Percentiles rank a stretch among this genome's conserved stretches.
phyloP scores from a whole-genome alignment of 1,140 invertebrate genomes.

The Drosophila tani region DNA sequence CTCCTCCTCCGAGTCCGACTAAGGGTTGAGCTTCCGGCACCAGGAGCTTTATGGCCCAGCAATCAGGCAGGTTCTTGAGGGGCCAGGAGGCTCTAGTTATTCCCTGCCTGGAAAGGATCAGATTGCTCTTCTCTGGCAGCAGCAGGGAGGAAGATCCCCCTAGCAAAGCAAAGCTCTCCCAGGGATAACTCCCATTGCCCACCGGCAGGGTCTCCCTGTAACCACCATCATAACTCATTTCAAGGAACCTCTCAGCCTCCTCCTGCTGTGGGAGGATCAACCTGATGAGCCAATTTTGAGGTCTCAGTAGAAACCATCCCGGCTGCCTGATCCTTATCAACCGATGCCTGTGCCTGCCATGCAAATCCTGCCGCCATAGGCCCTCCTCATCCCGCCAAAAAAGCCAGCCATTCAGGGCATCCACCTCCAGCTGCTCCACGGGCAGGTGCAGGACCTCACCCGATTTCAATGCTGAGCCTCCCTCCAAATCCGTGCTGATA shows the following conservation, averaged over 20 bases:
- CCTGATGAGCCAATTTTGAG: slow-evolving; percentile 90
- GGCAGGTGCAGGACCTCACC: not conserved
- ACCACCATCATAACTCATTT: slow-evolving; percentile 89
- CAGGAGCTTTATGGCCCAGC: slow-evolving; percentile 36
- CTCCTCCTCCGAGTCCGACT: slow-evolving; percentile 88
- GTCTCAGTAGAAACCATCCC: slow-evolving; percentile 92
- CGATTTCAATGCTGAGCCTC: not conserved
- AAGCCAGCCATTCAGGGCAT: slow-evolving; percentile 96
- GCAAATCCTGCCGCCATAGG: slow-evolving; percentile 92
- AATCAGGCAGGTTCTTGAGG: slow-evolving; percentile 67
- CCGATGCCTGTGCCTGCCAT: slow-evolving; percentile 45
- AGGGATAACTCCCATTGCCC: not conserved
- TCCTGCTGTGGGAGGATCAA: slow-evolving; percentile 90
- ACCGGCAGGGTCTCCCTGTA: not conserved
- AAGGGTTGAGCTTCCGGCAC: slow-evolving; percentile 87
- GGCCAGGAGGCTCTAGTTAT: slow-evolving; percentile 85
- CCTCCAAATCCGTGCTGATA: slow-evolving; percentile 31
- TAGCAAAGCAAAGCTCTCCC: slow-evolving; percentile 45
- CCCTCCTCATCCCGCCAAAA: slow-evolving; percentile 90
- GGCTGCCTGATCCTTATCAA: slow-evolving; percentile 30
- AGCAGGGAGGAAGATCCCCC: not conserved
- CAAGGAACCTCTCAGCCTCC: slow-evolving; percentile 90
- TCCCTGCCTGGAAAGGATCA: slow-evolving; percentile 86
- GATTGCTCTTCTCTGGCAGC: slow-evolving; percentile 88
- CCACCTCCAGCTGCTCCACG: slow-evolving; percentile 92